Base-by-base conservation (phyloP, 2,888 invertebrate species). In the Pollenia angustigena region DNA sequence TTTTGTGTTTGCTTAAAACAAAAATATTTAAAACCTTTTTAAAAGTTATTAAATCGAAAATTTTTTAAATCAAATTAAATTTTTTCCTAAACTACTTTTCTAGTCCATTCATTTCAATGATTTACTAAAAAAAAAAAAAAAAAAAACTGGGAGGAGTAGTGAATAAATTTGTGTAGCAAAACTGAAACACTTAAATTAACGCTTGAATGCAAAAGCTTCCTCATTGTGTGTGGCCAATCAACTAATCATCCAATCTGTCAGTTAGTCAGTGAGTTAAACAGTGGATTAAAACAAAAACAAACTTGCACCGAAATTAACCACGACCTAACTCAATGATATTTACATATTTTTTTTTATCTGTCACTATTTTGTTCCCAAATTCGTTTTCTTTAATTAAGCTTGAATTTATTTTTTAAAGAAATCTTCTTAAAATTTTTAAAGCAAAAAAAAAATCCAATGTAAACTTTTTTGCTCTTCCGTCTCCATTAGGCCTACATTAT, bases 301-400 rank as follows among this genome's bases (percentile, higher is more conserved):
- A 58, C 58, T 32, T 2, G 3, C 10, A 58, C 14, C 12, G 46
- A 58, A 23, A 11, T 54, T 54, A 71, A 62, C 66, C 74, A 54
- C 75, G 75, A 75, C 81, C 81, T 81, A 75, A 74, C 81, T 48
- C 81, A 81, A 81, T 42, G 48, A 50, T 44, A 50, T 68, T 72
- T 23, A 58, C 40, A 52, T 1, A 18, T 18, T 18, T 18, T 18
- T 58, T 11, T 58, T 60, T 14, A 66, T 7, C 46, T 11, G 4
- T 23, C 23, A 56, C 12, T 56, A 7, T 14, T 40, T 71, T 62
- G 14, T 50, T 10, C 16, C n/a, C 12, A 23, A 42, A 52, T 66
- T 66, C 50, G 50, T 60, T 23, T 32, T 32, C 32, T 56, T 48
- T 42, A 8, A 58, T 46, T 68, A 58, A 32, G 68, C 32, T 16